A percentile compares a stretch with the other conserved stretches of the same genome.
These are phyloP conservation scores for Empidonax alnorum DNA, from an alignment of 2,113 vertebrate species.

Conservation along the genomic window DNA sequence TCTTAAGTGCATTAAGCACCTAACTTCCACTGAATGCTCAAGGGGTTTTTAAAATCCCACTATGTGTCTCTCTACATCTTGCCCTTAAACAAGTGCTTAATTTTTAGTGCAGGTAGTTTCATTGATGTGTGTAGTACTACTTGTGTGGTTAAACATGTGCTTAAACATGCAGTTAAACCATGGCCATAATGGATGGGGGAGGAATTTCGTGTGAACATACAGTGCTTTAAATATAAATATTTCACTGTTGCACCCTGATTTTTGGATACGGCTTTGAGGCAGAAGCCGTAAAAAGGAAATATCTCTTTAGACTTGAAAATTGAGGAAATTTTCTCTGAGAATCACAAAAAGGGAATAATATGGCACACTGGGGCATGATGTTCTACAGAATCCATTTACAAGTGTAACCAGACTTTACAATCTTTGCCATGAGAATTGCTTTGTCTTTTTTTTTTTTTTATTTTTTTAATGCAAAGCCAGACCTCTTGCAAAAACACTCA, in stretches of 20 bases:
- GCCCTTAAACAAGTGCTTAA: conserved; percentile 69
- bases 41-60: conserved; percentile 56
- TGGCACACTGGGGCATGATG: not conserved
- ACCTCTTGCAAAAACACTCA: not conserved
- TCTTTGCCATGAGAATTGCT: not conserved
- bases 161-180: conserved; percentile 19
- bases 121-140: conserved; percentile 14
- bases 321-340: not conserved
- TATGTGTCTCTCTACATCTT: conserved; percentile 44
- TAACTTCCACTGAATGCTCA: conserved; percentile 54
- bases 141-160: conserved; percentile 49
- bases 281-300: not conserved
- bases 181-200: not conserved
- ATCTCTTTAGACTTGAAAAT: not conserved
- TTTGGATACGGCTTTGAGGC: conserved; percentile 8
- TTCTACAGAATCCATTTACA: conserved; percentile 8
- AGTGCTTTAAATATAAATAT: not conserved
- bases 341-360: conserved; percentile 12
- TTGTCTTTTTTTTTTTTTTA: not conserved
- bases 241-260: not conserved
- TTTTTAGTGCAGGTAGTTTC: conserved; percentile 65
- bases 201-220: not conserved
- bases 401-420: conserved; percentile 6
- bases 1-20: conserved; percentile 55
- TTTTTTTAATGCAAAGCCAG: not conserved